phyloP scores from a whole-genome alignment of 2,888 invertebrate genomes.

The Xestia ashworthii region DNA sequence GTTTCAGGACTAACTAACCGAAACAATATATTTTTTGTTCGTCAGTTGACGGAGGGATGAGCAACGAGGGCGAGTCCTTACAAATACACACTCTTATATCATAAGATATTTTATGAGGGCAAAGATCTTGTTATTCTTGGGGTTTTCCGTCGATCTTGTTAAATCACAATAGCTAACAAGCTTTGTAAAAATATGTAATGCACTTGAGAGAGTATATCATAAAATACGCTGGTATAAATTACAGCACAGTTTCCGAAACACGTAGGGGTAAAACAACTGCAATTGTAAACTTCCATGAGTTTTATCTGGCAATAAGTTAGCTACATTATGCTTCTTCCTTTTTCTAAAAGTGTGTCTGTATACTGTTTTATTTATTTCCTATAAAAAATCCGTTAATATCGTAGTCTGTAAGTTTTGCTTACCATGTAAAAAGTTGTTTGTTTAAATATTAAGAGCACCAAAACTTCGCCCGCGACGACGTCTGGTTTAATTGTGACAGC shows the following conservation, averaged over 20 bases:
- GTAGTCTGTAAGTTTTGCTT: background rate
- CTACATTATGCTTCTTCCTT: no score
- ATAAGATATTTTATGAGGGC: conserved; percentile 22
- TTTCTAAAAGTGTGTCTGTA: background rate
- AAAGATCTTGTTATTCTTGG: conserved; percentile 35
- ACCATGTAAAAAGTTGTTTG: background rate
- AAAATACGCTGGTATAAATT: background rate
- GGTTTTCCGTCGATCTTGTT: conserved; percentile 17
- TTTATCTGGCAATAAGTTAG: background rate
- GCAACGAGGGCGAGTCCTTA: conserved; percentile 13
- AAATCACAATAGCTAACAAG: background rate
- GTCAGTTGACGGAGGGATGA: conserved; percentile 20
- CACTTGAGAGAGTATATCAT: background rate
- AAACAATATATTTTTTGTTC: conserved; percentile 53
- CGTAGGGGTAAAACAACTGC: background rate
- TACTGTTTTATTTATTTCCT: background rate
- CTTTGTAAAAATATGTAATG: background rate
- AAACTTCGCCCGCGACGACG: no score
- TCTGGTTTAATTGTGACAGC: no score
- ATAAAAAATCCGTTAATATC: background rate
- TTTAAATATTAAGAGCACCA: background rate
- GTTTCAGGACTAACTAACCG: conserved; percentile 56
- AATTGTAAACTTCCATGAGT: conserved; percentile 14
- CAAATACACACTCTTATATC: conserved; percentile 34
- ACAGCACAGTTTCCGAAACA: conserved; percentile 3